Evolutionary conservation across 2,113 vertebrate species (phyloP), one percentile per base, ranked within the genome.

Genomic region (Guaruba guarouba): DNA sequence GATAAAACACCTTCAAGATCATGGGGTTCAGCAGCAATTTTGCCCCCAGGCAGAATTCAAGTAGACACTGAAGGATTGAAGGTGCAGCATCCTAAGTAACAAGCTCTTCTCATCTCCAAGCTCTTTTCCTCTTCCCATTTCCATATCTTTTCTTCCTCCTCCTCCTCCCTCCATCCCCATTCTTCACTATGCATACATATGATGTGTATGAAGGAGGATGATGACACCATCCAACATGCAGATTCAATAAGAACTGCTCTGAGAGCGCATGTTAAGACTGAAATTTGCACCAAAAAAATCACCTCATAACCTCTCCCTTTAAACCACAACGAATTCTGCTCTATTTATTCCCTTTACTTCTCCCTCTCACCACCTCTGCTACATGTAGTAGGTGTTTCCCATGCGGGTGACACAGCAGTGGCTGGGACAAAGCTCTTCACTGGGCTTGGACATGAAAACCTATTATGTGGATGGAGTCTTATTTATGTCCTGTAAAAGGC

Each of bases 401-500:
- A 13, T 2, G 17, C 0, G 5, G 43, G 16, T 51, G 55, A 18
- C 57, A 63, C 12, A 44, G 62, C 48, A 59, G 31, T 5, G 46
- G 29, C 59, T 80, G 44, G 78, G 44, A 37, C 13, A 78, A 22
- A 59, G 15, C 62, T 79, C 35, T 66, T 63, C 9, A 3, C 25
- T 3, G 10, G 54, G 74, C 37, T 35, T 29, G 18, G 80, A 73
- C 83, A 90, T 63, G 78, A 91, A 91, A 89, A 48, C 76, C 63
- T 55, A 29, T 39, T 68, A 70, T 11, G 28, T 3, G 5, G 13
- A 80, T 3, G 6, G 12, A 80, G 57, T 87, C 66, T 93, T 74
- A 93, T 92, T 93, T 93, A 88, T 69, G 52, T 35, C 88, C 79
- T 92, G 78, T 92, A 90, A 95, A 92, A 85, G 2, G 4, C 71